Base-by-base conservation (phyloP, 2,888 invertebrate species). In the Yponomeuta plumbellus region DNA sequence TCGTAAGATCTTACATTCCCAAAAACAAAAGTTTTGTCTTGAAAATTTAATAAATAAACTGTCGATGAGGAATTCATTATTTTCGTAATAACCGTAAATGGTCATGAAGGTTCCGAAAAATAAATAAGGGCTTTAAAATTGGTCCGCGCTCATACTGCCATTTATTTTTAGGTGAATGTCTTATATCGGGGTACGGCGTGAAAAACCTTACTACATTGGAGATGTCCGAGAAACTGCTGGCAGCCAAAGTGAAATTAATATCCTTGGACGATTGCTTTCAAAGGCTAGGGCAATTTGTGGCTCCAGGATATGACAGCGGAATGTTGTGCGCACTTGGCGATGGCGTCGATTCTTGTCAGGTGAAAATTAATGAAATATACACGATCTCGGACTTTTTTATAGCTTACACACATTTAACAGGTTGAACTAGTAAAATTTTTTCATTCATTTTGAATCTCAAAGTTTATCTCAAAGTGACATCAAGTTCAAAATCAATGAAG, bases 301-400 rank as follows among this genome's bases (percentile, higher is more conserved):
- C 89, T 20, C 91, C 91, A 0, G 68, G 68, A 23, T 69, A 75
- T 44, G 77, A 81, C 61, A 72, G 76, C 66, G 91, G 91, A 11
- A 87, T 91, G 88, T 69, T 91, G 68, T 91, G 91, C 71, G 91
- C 91, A 21, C 65, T 83, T 65, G 91, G 91, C 58, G 79, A 85
- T 58, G 81, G 77, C 1, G 78, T 80, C 5, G 91, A 91, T 69
- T 76, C 89, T 64, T 91, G 91, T 73, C 88, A 89, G 84, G 91
- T 89, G 76, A 67, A 62, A 56, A 23, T 62, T 62, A 2, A 22
- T 58, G 8, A 11, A 20, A 64, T 5, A 26, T 26, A 26, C 26
- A 44, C 13, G n/a, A n/a, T n/a, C n/a, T n/a, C n/a, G n/a, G n/a
- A n/a, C n/a, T n/a, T n/a, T n/a, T n/a, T n/a, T n/a, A n/a, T n/a